A percentile compares a stretch with the other conserved stretches of the same genome.
phyloP scores from a whole-genome alignment of 2,113 vertebrate species.

The Thalassoma bifasciatum region DNA sequence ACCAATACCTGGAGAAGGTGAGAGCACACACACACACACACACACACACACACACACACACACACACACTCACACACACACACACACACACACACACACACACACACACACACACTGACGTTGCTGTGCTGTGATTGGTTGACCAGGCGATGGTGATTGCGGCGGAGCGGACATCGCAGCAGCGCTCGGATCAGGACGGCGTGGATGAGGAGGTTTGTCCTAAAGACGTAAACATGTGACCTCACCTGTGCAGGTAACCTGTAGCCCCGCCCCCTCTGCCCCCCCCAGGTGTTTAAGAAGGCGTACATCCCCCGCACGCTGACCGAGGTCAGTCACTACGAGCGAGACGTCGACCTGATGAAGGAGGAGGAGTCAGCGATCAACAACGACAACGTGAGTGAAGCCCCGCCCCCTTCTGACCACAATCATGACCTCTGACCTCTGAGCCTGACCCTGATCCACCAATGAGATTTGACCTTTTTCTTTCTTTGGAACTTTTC shows the following conservation, averaged over 20 bases:
- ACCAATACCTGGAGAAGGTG: constrained; percentile 92
- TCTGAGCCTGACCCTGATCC: no score
- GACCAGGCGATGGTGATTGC: constrained; percentile 91
- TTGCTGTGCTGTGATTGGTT: background rate
- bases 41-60: no score
- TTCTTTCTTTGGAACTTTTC: constrained; percentile 5
- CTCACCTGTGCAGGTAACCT: background rate
- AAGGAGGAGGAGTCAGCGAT: constrained; percentile 85
- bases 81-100: no score
- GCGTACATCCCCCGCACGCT: constrained; percentile 96
- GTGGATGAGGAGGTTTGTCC: constrained; percentile 93
- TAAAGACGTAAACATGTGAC: no score
- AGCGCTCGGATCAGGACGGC: constrained; percentile 91
- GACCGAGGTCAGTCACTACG: constrained; percentile 93
- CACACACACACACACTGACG: no score
- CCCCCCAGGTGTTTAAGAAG: constrained; percentile 92
- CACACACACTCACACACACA: no score
- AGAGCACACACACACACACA: background rate
- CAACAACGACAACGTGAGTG: constrained; percentile 87
- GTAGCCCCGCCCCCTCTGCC: background rate
- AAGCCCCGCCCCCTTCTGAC: no score
- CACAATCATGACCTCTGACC: no score
- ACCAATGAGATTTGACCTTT: no score
- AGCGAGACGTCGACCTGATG: constrained; percentile 89
- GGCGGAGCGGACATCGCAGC: constrained; percentile 87